phyloP scores from a whole-genome alignment of 30 jellyfish, hydroid and myxozoan species.

The Pelagia noctiluca region DNA sequence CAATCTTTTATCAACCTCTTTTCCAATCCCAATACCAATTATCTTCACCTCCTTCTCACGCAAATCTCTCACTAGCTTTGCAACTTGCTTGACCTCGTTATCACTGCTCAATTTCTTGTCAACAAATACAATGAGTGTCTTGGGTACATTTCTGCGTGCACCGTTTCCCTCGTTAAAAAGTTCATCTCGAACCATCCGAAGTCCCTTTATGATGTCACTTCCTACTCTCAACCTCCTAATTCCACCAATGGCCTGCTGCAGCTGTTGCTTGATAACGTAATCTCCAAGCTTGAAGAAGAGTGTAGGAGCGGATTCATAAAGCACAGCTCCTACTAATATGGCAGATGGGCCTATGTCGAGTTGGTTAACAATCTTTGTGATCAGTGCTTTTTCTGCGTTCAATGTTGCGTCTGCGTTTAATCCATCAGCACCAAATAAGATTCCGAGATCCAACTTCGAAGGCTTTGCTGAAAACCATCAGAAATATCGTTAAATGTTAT shows the following conservation, averaged over 20 bases:
- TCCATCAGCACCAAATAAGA: constrained; percentile 57
- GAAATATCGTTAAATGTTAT: too few species aligned
- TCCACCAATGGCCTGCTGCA: background rate
- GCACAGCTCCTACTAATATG: constrained; percentile 50
- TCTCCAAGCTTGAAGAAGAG: constrained; percentile 50
- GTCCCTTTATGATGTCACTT: constrained; percentile 45
- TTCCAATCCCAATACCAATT: constrained; percentile 49
- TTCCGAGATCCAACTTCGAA: constrained; percentile 65
- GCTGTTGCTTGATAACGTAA: background rate
- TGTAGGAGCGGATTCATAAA: constrained; percentile 21
- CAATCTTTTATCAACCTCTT: constrained; percentile 27
- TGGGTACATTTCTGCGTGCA: constrained; percentile 46
- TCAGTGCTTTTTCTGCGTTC: constrained; percentile 57
- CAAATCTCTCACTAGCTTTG: constrained; percentile 27
- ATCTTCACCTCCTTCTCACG: constrained; percentile 48
- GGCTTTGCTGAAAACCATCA: constrained; percentile 49
- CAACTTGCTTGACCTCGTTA: background rate
- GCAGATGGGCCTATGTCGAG: constrained; percentile 34
- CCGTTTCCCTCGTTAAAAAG: constrained; percentile 28
- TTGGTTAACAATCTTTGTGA: constrained; percentile 16
- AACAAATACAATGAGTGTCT: constrained; percentile 66
- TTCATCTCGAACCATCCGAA: constrained; percentile 47
- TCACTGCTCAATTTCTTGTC: constrained; percentile 22
- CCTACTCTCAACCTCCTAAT: background rate
- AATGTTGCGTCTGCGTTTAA: constrained; percentile 25